phyloP scores from a whole-genome alignment of 2,888 invertebrate species.

The Lepidocyrtinus sp. region DNA sequence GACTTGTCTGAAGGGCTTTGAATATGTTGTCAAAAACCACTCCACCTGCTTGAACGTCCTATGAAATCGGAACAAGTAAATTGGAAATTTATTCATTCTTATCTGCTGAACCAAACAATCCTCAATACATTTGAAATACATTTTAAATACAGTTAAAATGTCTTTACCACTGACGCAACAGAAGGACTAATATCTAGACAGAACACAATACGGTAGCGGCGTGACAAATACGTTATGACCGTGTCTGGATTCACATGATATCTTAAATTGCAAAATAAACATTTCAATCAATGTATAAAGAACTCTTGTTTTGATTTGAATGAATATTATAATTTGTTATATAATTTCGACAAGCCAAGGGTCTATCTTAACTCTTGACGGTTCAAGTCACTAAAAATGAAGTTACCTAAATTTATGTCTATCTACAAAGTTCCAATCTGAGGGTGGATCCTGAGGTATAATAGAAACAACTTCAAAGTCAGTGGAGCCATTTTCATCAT shows the following conservation, averaged over 20 bases:
- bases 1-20: conserved; percentile 75
- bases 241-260: conserved; percentile 77
- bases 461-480: conserved; percentile 80
- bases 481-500: conserved; percentile 18
- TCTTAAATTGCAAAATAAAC: conserved; percentile 71
- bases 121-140: conserved; percentile 2
- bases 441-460: conserved; percentile 75
- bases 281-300: neutral
- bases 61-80: neutral
- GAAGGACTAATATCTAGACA: conserved; percentile 86
- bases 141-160: neutral
- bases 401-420: conserved; percentile 72
- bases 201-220: conserved; percentile 81
- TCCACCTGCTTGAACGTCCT: conserved; percentile 77
- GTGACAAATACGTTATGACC: conserved; percentile 80
- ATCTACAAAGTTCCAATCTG: conserved; percentile 74
- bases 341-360: too few species aligned
- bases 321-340: too few species aligned
- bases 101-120: neutral
- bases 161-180: conserved; percentile 79
- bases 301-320: neutral
- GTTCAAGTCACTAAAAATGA: too few species aligned
- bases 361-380: too few species aligned
- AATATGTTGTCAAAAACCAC: conserved; percentile 79
- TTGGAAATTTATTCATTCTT: neutral